Percentiles rank a stretch among this genome's conserved stretches.
Evolutionary conservation across 1,140 invertebrate genomes (phyloP).

Genomic region (Drosophila littoralis): DNA sequence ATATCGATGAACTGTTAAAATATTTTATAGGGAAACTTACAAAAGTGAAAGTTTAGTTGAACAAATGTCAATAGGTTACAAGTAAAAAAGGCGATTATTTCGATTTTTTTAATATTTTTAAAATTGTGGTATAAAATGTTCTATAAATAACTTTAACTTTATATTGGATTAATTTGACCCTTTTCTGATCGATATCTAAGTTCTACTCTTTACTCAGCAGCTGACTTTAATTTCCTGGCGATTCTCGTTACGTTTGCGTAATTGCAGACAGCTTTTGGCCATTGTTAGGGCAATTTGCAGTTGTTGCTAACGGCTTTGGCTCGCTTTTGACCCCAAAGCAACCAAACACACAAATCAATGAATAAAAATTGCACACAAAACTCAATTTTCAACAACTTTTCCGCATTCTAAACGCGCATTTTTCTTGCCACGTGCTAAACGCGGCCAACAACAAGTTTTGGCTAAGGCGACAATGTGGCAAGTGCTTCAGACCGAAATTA

Average conservation of each 20-base stretch:
- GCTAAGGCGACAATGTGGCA: conserved; percentile 43
- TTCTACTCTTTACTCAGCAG: background rate
- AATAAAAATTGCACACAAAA: conserved; percentile 70
- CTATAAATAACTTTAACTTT: too few species aligned
- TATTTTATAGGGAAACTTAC: too few species aligned
- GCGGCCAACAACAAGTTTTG: conserved; percentile 25
- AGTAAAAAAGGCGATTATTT: too few species aligned
- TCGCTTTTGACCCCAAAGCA: background rate
- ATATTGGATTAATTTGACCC: too few species aligned
- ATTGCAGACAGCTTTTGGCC: conserved; percentile 9
- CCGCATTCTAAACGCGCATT: conserved; percentile 75
- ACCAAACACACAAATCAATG: conserved; percentile 60
- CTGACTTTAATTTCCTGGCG: background rate
- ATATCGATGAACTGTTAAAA: background rate
- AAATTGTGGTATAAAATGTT: too few species aligned
- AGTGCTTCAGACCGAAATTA: conserved; percentile 55
- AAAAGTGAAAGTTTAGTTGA: too few species aligned
- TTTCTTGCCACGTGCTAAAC: conserved; percentile 44
- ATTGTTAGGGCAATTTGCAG: conserved; percentile 1
- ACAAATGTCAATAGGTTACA: too few species aligned
- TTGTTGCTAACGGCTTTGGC: background rate
- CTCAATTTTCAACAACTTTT: conserved; percentile 79
- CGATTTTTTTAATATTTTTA: too few species aligned
- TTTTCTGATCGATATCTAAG: background rate
- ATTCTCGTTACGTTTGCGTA: conserved; percentile 2